Evolutionary conservation across 2,797 vertebrate genomes (phyloP), one percentile per base, ranked within the genome.

Genomic region (Xyrichtys novacula): DNA sequence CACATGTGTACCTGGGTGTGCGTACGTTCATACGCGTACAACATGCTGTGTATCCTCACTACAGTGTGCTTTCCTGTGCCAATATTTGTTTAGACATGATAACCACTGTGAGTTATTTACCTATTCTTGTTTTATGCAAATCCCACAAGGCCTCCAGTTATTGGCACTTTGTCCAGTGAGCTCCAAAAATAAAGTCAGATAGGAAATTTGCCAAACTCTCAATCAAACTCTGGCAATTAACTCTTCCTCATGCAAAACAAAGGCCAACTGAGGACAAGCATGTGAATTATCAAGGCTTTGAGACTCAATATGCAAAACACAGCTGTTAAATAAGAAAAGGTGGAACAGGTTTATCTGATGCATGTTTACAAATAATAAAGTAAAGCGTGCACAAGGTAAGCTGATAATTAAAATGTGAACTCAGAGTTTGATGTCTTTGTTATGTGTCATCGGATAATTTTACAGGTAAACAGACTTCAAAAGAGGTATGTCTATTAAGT

Each of bases 211-310:
- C 84, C 84, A 90, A 86, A 88, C 72, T 86, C 74, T 85, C 83
- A 89, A 87, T 90, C 90, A 92, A 89, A 89, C 74, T 85, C 74
- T 85, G 69, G 83, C 78, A 83, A 82, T 80, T 80, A 79, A 88
- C 67, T 82, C 78, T 70, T 74, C 80, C 79, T 77, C 74, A 71
- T 86, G 84, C 50, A 81, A 78, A 89, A 72, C 62, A 36, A 16
- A 65, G 85, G 84, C 72, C 78, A 83, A 84, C 40, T 50, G 75
- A 91, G 89, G 90, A 89, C 86, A 81, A 62, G 22, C 66, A 58
- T 76, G 70, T 78, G 72, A 81, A 75, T 87, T 83, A 85, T 81
- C 57, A 65, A 49, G 65, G 73, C 68, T 81, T 73, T 48, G 62
- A 34, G 54, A 76, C 81, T 82, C 43, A 63, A 71, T 48, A 64